phyloP scores from a whole-genome alignment of 2,888 invertebrate species.

The Callimorpha dominula region DNA sequence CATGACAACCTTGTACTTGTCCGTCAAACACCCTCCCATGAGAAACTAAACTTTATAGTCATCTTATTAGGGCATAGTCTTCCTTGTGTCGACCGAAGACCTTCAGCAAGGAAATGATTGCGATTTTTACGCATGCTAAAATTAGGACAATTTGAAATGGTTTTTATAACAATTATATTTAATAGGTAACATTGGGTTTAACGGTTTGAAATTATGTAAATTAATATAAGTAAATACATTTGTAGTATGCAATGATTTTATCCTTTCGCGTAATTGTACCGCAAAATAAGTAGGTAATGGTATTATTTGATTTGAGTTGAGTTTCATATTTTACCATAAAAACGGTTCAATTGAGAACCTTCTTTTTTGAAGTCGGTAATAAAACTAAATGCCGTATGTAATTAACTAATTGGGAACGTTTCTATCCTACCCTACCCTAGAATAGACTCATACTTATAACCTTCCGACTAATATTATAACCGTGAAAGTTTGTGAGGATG shows the following conservation, averaged over 20 bases:
- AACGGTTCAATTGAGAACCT: no score
- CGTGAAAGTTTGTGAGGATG: no score
- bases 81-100: not conserved
- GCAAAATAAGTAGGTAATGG: not conserved
- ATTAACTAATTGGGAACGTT: no score
- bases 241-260: not conserved
- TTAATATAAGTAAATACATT: not conserved
- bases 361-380: no score
- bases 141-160: slow-evolving; percentile 27
- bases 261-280: not conserved
- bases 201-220: slow-evolving; percentile 9
- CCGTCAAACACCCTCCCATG: slow-evolving; percentile 38
- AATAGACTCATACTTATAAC: no score
- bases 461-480: no score
- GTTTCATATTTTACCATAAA: no score
- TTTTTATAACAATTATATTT: slow-evolving; percentile 18
- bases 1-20: slow-evolving; percentile 53
- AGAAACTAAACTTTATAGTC: slow-evolving; percentile 17
- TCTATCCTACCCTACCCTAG: no score
- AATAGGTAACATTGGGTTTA: slow-evolving; percentile 9
- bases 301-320: no score
- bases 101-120: slow-evolving; percentile 24
- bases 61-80: not conserved
- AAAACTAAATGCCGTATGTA: no score
- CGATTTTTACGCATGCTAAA: slow-evolving; percentile 22